These are phyloP conservation scores for Drosophila testacea DNA, from an alignment of 2,888 invertebrate species.

Conservation along the genomic window DNA sequence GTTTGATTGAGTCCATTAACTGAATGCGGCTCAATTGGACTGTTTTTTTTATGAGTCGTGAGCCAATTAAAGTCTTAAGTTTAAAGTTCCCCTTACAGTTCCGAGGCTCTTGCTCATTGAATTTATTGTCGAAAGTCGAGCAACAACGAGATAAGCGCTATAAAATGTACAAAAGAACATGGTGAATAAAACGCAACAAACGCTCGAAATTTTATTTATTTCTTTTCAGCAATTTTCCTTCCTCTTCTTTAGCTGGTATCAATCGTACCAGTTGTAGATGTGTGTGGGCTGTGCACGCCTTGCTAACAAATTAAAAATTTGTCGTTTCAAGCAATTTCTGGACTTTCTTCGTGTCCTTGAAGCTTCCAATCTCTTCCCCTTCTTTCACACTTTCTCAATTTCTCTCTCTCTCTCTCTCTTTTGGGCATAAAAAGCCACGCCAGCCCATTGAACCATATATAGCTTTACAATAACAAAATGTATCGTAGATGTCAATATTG, in stretches of 20 bases:
- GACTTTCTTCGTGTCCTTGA: constrained; percentile 20
- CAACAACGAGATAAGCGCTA: constrained; percentile 46
- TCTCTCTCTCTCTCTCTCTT: neutral
- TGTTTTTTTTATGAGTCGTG: constrained; percentile 24
- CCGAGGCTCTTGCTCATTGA: constrained; percentile 34
- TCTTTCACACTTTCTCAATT: neutral
- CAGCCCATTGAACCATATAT: constrained; percentile 33
- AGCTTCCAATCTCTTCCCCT: neutral
- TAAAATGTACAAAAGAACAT: constrained; percentile 51
- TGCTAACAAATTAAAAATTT: constrained; percentile 75
- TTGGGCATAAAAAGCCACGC: constrained; percentile 20
- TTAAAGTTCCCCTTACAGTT: constrained; percentile 44
- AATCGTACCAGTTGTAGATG: neutral
- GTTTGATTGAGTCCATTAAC: constrained; percentile 42
- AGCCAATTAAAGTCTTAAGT: constrained; percentile 55
- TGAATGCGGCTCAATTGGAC: constrained; percentile 34
- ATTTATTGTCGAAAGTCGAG: constrained; percentile 53
- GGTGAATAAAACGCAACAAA: constrained; percentile 51
- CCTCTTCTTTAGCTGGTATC: neutral
- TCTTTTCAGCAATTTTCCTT: constrained; percentile 45
- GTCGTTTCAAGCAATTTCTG: constrained; percentile 63
- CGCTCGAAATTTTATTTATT: constrained; percentile 66
- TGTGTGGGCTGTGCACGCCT: constrained; percentile 39
- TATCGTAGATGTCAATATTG: constrained; percentile 24
- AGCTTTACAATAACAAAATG: constrained; percentile 13